These are phyloP conservation scores for Albula glossodonta DNA, from an alignment of 2,113 vertebrate species.

Conservation along the genomic window DNA sequence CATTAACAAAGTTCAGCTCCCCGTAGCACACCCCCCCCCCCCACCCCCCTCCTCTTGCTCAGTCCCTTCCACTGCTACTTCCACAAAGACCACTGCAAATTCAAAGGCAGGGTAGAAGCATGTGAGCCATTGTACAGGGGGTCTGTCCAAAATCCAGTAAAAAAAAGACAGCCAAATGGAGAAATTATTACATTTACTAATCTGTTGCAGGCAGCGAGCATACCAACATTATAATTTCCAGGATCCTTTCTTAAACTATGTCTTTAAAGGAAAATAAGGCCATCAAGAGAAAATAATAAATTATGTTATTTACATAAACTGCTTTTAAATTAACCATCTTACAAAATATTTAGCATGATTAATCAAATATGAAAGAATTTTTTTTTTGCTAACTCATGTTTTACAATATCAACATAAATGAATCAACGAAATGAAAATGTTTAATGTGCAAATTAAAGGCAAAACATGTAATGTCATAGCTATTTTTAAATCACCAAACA, in stretches of 20 bases:
- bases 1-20: constrained; percentile 77
- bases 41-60: constrained; percentile 17
- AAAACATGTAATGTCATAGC: too few species aligned
- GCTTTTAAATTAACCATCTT: too few species aligned
- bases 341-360: too few species aligned
- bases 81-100: background rate
- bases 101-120: background rate
- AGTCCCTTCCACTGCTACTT: constrained; percentile 2
- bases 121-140: background rate
- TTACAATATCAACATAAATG: too few species aligned
- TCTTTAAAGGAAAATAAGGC: too few species aligned
- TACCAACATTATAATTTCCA: background rate
- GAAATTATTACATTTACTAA: background rate
- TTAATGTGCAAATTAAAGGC: too few species aligned
- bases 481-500: too few species aligned
- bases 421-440: too few species aligned
- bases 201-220: background rate
- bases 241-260: too few species aligned
- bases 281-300: too few species aligned
- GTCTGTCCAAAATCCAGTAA: background rate
- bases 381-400: too few species aligned
- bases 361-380: background rate
- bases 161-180: background rate
- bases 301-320: too few species aligned
- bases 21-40: constrained; percentile 41